These are phyloP conservation scores for Drosophila eohydei DNA, from an alignment of 2,888 invertebrate genomes.

Conservation along the genomic window DNA sequence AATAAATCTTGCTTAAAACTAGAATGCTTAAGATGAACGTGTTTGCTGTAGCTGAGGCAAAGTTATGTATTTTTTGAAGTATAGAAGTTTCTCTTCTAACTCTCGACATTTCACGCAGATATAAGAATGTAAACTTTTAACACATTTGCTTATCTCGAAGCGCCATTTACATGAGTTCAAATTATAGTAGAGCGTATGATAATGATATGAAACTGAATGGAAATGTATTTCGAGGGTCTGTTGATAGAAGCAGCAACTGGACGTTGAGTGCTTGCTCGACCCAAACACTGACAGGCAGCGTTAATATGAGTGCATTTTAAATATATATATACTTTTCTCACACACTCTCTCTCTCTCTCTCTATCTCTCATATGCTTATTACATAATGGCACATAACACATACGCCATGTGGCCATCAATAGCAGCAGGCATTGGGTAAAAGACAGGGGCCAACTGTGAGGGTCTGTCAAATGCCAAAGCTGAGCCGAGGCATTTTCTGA, in stretches of 20 bases:
- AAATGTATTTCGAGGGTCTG: neutral
- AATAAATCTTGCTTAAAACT: too few species aligned
- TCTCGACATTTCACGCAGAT: too few species aligned
- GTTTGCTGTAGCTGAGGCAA: too few species aligned
- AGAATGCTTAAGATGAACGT: too few species aligned
- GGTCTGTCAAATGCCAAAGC: conserved; percentile 20
- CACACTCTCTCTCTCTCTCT: neutral
- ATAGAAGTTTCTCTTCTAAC: too few species aligned
- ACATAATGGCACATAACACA: conserved; percentile 69
- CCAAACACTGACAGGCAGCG: conserved; percentile 37
- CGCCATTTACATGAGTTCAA: conserved; percentile 1
- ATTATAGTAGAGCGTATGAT: conserved; percentile 3
- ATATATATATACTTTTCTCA: conserved; percentile 34
- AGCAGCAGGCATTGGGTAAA: conserved; percentile 18
- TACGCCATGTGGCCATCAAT: conserved; percentile 46
- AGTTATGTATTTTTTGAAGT: too few species aligned
- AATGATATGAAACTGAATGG: conserved; percentile 11
- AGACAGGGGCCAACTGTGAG: neutral
- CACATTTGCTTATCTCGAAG: neutral
- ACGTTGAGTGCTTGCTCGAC: conserved; percentile 10
- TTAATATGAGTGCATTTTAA: conserved; percentile 63
- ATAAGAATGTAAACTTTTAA: conserved; percentile 3
- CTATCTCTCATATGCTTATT: conserved; percentile 63
- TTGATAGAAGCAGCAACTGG: conserved; percentile 20
- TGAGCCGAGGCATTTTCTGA: conserved; percentile 61